Evolutionary conservation across 1,140 invertebrate genomes (phyloP).

Genomic region (Laupala kohalensis): DNA sequence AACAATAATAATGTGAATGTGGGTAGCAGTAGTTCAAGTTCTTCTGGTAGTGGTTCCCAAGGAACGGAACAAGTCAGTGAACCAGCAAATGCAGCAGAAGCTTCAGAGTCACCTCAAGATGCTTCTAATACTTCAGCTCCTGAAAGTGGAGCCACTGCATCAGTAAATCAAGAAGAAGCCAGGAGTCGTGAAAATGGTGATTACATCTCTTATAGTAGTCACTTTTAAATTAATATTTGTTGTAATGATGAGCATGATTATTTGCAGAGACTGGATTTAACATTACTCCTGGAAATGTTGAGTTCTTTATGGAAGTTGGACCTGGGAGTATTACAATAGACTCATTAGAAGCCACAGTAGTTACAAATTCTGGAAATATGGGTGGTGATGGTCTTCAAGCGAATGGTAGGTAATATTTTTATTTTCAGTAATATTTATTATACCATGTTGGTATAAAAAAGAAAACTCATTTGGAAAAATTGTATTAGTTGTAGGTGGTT

Average conservation of each 20-base stretch:
- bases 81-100: constrained; percentile 10
- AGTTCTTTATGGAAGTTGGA: constrained; percentile 55
- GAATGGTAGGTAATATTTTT: not conserved
- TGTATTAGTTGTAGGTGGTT: constrained; percentile 13
- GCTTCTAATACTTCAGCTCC: constrained; percentile 18
- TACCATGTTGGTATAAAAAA: too few relatives aligned
- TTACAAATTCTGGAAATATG: constrained; percentile 13
- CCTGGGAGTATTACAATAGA: constrained; percentile 45
- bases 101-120: constrained; percentile 20
- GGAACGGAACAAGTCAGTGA: not conserved
- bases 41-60: not conserved
- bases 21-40: not conserved
- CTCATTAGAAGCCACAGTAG: constrained; percentile 31
- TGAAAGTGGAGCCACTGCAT: not conserved
- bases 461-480: not conserved
- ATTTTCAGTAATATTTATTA: not conserved
- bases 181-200: not conserved
- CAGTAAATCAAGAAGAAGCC: too few relatives aligned
- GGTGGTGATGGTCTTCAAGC: not conserved
- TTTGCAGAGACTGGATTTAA: constrained; percentile 5
- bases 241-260: not conserved
- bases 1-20: constrained; percentile 23
- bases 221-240: not conserved
- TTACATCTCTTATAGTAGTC: not conserved
- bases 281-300: constrained; percentile 32